Conservation (phyloP, 2,888 invertebrate species). For the Metopia argyrocephala region DNA sequence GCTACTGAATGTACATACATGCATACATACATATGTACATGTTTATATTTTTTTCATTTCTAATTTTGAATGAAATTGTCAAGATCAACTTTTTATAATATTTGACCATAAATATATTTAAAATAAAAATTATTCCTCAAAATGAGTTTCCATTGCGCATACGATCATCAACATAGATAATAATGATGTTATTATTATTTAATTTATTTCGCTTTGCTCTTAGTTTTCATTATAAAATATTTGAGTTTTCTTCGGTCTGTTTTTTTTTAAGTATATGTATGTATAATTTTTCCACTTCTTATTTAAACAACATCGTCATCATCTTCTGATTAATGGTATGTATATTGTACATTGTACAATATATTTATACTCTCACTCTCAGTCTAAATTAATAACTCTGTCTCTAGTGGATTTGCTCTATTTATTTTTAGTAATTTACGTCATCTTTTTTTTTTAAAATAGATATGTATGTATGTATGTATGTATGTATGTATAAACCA, state of each 20-base stretch:
- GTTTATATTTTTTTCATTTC: background rate
- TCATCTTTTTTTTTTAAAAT: slow-evolving; percentile 67
- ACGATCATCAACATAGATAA: slow-evolving; percentile 37
- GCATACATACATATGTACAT: too few relatives aligned
- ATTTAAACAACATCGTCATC: slow-evolving; percentile 1
- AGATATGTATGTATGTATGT: background rate
- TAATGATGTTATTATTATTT: background rate
- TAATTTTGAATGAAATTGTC: slow-evolving; percentile 40
- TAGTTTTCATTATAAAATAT: background rate
- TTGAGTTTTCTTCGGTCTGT: background rate
- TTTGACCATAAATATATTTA: slow-evolving; percentile 1
- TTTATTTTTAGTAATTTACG: slow-evolving; percentile 76
- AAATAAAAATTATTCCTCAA: slow-evolving; percentile 45
- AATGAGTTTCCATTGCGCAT: slow-evolving; percentile 42
- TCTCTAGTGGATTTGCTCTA: slow-evolving; percentile 48
- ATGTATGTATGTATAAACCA: too few relatives aligned
- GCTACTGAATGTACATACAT: too few relatives aligned
- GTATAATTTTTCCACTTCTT: background rate
- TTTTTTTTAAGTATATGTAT: too few relatives aligned
- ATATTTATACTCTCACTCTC: background rate
- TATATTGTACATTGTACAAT: background rate
- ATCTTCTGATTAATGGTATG: background rate
- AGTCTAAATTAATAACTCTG: background rate
- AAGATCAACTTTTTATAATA: slow-evolving; percentile 48
- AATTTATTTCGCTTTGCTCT: background rate